A percentile compares a stretch with the other conserved stretches of the same genome.
These are phyloP conservation scores for Troglohyphantes excavatus DNA, from an alignment of 2,888 invertebrate species.

Conservation along the genomic window DNA sequence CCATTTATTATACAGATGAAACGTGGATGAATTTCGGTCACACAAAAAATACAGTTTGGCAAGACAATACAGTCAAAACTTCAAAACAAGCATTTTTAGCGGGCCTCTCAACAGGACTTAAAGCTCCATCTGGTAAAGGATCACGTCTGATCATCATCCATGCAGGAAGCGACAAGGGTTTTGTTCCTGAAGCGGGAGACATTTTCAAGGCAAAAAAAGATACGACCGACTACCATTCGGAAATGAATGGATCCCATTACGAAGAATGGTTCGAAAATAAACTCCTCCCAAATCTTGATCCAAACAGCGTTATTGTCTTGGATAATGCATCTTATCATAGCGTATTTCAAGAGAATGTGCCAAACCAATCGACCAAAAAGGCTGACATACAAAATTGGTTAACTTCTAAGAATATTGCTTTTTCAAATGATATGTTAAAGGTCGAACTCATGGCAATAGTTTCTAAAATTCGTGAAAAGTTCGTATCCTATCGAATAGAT, in stretches of 20 bases:
- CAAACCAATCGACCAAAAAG: not conserved
- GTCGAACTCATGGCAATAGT: not conserved
- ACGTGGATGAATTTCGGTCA: slow-evolving; percentile 5
- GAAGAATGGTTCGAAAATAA: not conserved
- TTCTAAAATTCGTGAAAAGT: too few species aligned
- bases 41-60: too few species aligned
- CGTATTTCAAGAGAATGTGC: slow-evolving; percentile 1
- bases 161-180: slow-evolving; percentile 24
- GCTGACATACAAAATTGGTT: not conserved
- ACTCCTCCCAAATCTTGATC: not conserved
- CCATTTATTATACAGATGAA: slow-evolving; percentile 16
- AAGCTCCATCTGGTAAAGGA: slow-evolving; percentile 5
- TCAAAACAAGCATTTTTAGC: not conserved
- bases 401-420: not conserved
- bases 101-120: slow-evolving; percentile 24
- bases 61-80: too few species aligned
- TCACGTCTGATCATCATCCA: slow-evolving; percentile 34
- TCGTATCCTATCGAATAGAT: not conserved
- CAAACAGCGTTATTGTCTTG: not conserved
- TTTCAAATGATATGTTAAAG: not conserved
- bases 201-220: not conserved
- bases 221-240: not conserved
- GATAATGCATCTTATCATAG: slow-evolving; percentile 31
- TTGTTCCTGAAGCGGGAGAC: not conserved
- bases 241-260: slow-evolving; percentile 12